A percentile compares a stretch with the other conserved stretches of the same genome.
Conservation (phyloP, 2,113 vertebrate species). For the Tachysurus fulvidraco region DNA sequence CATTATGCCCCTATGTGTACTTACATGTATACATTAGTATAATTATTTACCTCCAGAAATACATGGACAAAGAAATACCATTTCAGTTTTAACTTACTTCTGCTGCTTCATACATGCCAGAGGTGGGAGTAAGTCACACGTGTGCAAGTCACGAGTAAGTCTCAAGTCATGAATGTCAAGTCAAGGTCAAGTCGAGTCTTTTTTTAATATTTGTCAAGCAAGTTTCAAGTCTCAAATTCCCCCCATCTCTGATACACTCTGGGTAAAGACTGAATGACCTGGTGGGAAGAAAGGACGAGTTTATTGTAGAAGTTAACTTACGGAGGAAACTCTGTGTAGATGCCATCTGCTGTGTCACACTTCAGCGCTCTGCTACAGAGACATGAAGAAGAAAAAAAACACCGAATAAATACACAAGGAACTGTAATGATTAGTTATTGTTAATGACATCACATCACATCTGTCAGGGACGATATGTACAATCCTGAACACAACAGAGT, state of each 20-base stretch:
- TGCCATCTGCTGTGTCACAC: conserved; percentile 67
- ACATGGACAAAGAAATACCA: background rate
- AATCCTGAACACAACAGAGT: too few relatives aligned
- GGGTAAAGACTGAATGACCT: background rate
- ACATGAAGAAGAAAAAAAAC: background rate
- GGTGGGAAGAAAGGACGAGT: background rate
- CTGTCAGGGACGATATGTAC: background rate
- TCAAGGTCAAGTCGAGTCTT: too few relatives aligned
- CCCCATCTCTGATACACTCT: background rate
- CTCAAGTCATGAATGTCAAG: too few relatives aligned
- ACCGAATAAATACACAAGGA: background rate
- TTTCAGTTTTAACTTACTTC: background rate
- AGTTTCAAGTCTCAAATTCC: too few relatives aligned
- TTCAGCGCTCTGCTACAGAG: conserved; percentile 54
- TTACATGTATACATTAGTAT: background rate
- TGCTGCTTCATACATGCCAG: too few relatives aligned
- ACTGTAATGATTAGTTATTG: background rate
- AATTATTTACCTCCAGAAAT: background rate
- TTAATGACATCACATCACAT: background rate
- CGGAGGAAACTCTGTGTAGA: conserved; percentile 61
- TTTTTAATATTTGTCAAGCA: too few relatives aligned
- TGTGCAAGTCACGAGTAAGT: too few relatives aligned
- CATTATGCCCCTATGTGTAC: too few relatives aligned
- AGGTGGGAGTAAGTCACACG: too few relatives aligned
- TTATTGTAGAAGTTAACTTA: conserved; percentile 59